Conservation (phyloP, 2,797 vertebrate species). For the Artibeus lituratus region DNA sequence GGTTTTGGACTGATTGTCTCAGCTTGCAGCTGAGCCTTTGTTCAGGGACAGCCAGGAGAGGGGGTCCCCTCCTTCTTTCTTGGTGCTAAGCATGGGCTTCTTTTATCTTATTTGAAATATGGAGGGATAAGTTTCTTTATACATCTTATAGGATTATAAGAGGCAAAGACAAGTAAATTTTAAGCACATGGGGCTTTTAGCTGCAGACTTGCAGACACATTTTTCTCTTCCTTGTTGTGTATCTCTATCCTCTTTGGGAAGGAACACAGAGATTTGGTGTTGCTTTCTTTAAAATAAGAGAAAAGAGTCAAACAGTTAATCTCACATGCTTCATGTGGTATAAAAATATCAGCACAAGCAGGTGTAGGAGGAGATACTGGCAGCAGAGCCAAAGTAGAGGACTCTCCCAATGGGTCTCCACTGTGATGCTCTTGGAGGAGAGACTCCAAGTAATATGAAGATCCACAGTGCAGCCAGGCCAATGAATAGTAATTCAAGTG, state of each 20-base stretch:
- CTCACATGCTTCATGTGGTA: neutral
- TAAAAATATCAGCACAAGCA: neutral
- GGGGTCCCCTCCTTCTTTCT: neutral
- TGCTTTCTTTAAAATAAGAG: slow-evolving; percentile 28
- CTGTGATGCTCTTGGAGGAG: neutral
- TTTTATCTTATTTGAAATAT: neutral
- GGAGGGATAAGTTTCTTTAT: neutral
- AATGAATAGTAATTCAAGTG: too few relatives aligned
- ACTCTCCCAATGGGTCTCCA: neutral
- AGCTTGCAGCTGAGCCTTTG: neutral
- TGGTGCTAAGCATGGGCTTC: neutral
- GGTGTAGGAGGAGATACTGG: neutral
- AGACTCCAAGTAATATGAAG: neutral
- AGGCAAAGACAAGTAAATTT: neutral
- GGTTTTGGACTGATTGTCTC: neutral
- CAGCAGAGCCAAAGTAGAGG: neutral
- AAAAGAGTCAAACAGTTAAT: neutral
- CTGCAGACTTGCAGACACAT: neutral
- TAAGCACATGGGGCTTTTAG: neutral
- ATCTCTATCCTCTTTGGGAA: neutral
- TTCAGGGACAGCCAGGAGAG: neutral
- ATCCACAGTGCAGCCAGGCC: neutral
- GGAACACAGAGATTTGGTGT: neutral
- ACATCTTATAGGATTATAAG: neutral
- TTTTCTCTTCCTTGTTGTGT: neutral